Evolutionary conservation across 2,888 invertebrate genomes (phyloP).

Genomic region (Zaprionus obscuricornis): DNA sequence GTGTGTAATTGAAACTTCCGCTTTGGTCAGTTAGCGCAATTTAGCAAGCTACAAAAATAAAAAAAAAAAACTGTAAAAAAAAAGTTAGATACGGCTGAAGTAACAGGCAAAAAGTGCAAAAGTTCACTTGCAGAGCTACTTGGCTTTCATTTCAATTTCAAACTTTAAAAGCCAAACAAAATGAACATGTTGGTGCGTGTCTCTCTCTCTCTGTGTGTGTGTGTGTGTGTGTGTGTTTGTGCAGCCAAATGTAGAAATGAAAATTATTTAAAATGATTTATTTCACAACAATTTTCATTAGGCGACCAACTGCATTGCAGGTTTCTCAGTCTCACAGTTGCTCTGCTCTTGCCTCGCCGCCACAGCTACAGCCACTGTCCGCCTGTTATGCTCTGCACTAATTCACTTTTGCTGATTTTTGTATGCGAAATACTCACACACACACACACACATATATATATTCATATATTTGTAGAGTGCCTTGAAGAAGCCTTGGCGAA

Average conservation of each 20-base stretch:
- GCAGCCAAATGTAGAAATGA: constrained; percentile 61
- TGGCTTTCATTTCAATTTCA: constrained; percentile 76
- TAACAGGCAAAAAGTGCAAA: constrained; percentile 76
- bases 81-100: constrained; percentile 74
- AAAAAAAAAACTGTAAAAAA: no score
- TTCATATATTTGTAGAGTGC: no score
- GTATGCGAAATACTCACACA: no score
- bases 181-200: no score
- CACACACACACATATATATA: no score
- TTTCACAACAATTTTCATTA: constrained; percentile 77
- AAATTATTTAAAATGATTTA: constrained; percentile 77
- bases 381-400: constrained; percentile 47
- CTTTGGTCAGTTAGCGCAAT: constrained; percentile 78
- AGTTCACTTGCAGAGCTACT: constrained; percentile 75
- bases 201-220: background rate
- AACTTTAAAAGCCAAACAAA: constrained; percentile 56
- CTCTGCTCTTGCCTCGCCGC: no score
- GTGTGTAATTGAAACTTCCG: constrained; percentile 75
- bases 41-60: constrained; percentile 77
- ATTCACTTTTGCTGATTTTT: constrained; percentile 75
- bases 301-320: constrained; percentile 68
- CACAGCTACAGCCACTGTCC: no score
- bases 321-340: constrained; percentile 7
- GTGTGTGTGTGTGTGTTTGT: constrained; percentile 27
- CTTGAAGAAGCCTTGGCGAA: constrained; percentile 43